These are phyloP conservation scores for Cinclus mexicanus DNA, from an alignment of 2,113 vertebrate genomes.

Conservation along the genomic window DNA sequence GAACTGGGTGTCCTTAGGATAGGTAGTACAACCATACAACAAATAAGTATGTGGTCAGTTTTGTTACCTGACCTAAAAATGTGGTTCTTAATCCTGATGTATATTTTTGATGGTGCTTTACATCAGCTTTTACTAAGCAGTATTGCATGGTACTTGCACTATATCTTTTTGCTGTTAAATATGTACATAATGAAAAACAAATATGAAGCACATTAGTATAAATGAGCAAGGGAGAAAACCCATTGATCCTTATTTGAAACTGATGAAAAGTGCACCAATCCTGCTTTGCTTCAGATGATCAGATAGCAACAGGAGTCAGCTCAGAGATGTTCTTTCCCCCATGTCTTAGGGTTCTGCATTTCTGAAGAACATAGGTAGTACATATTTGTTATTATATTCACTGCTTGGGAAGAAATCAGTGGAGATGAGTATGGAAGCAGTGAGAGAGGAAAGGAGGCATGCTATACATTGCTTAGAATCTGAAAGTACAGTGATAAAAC, in stretches of 20 bases:
- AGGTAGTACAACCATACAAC: neutral
- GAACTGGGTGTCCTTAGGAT: neutral
- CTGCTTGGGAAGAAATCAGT: slow-evolving; percentile 33
- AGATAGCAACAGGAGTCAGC: slow-evolving; percentile 25
- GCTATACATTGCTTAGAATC: neutral
- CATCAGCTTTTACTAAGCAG: slow-evolving; percentile 36
- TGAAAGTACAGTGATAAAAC: slow-evolving; percentile 26
- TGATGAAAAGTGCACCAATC: slow-evolving; percentile 41
- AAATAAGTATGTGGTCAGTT: slow-evolving; percentile 19
- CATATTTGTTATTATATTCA: slow-evolving; percentile 36
- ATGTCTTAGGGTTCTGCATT: slow-evolving; percentile 23
- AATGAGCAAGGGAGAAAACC: slow-evolving; percentile 51
- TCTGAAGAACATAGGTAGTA: slow-evolving; percentile 38
- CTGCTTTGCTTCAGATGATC: slow-evolving; percentile 42
- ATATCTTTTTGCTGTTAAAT: slow-evolving; percentile 44
- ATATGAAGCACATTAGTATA: slow-evolving; percentile 23
- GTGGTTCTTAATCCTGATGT: slow-evolving; percentile 18
- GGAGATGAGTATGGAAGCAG: neutral
- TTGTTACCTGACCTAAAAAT: slow-evolving; percentile 23
- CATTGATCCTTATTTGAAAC: slow-evolving; percentile 41
- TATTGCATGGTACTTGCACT: neutral
- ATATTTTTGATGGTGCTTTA: slow-evolving; percentile 49
- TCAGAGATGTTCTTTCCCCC: slow-evolving; percentile 3
- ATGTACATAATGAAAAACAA: slow-evolving; percentile 7
- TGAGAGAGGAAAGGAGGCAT: neutral